Conservation (phyloP, 2,797 vertebrate genomes). For the Knipowitschia caucasica region DNA sequence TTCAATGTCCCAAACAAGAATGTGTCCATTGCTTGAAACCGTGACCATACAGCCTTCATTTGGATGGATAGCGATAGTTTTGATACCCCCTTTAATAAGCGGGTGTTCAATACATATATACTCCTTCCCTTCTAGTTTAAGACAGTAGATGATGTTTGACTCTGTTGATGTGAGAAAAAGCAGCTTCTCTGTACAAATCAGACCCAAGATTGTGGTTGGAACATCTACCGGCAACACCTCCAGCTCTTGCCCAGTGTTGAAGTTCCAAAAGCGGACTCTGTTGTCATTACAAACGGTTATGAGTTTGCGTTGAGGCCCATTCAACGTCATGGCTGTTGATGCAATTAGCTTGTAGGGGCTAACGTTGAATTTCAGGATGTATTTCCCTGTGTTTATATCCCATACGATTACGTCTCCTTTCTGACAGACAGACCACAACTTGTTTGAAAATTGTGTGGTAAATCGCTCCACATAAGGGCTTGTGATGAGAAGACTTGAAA, state of each 20-base stretch:
- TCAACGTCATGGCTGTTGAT: slow-evolving; percentile 2
- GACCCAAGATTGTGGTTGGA: neutral
- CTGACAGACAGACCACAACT: slow-evolving; percentile 14
- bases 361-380: slow-evolving; percentile 6
- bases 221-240: neutral
- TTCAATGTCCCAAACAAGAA: slow-evolving; percentile 3
- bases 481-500: neutral
- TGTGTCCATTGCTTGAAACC: slow-evolving; percentile 7
- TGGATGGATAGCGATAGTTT: slow-evolving; percentile 3
- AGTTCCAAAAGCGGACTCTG: slow-evolving; percentile 26
- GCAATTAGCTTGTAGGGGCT: neutral
- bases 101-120: slow-evolving; percentile 4
- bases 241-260: slow-evolving; percentile 9
- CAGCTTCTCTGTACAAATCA: neutral
- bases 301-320: slow-evolving; percentile 2
- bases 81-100: neutral
- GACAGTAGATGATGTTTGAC: slow-evolving; percentile 6
- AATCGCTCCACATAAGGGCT: slow-evolving; percentile 9
- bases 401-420: slow-evolving; percentile 14
- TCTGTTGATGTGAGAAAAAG: slow-evolving; percentile 8
- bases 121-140: neutral
- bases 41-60: neutral
- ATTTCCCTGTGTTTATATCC: slow-evolving; percentile 9
- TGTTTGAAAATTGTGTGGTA: slow-evolving; percentile 22
- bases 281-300: slow-evolving; percentile 13